phyloP scores from a whole-genome alignment of 2,888 invertebrate genomes.

The Torymus auratus region DNA sequence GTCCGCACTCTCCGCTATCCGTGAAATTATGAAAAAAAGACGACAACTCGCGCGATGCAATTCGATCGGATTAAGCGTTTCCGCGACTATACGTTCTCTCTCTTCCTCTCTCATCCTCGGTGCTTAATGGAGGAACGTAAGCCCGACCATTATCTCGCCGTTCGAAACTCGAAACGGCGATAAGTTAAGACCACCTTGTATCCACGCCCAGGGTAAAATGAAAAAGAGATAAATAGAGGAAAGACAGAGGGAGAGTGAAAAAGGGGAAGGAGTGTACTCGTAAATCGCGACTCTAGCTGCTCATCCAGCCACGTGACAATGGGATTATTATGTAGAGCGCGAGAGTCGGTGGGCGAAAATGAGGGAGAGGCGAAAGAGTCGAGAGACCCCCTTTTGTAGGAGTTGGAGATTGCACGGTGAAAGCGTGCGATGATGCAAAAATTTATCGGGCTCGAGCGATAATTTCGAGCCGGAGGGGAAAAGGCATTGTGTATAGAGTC shows the following conservation, averaged over 20 bases:
- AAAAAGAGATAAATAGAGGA: slow-evolving; percentile 27
- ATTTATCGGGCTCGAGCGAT: not conserved
- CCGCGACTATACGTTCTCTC: too few relatives aligned
- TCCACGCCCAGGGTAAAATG: not conserved
- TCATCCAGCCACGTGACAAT: slow-evolving; percentile 7
- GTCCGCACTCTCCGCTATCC: too few relatives aligned
- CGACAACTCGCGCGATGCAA: too few relatives aligned
- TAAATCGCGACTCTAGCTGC: slow-evolving; percentile 4
- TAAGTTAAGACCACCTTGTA: slow-evolving; percentile 24
- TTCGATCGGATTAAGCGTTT: too few relatives aligned
- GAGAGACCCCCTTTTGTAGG: too few relatives aligned
- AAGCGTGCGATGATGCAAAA: not conserved
- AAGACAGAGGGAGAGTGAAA: not conserved
- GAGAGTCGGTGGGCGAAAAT: not conserved
- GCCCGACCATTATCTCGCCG: slow-evolving; percentile 9
- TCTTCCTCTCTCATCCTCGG: too few relatives aligned
- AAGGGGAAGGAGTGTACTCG: not conserved
- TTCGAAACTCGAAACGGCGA: slow-evolving; percentile 38
- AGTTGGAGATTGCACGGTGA: not conserved
- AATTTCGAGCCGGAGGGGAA: too few relatives aligned
- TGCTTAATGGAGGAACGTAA: too few relatives aligned
- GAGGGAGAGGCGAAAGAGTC: not conserved
- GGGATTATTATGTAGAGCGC: slow-evolving; percentile 11
- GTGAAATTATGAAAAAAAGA: too few relatives aligned
- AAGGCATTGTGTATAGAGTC: too few relatives aligned